Evolutionary conservation across 1,140 invertebrate species (phyloP), one percentile per base, ranked within the genome.

Genomic region (Drosophila pachea): DNA sequence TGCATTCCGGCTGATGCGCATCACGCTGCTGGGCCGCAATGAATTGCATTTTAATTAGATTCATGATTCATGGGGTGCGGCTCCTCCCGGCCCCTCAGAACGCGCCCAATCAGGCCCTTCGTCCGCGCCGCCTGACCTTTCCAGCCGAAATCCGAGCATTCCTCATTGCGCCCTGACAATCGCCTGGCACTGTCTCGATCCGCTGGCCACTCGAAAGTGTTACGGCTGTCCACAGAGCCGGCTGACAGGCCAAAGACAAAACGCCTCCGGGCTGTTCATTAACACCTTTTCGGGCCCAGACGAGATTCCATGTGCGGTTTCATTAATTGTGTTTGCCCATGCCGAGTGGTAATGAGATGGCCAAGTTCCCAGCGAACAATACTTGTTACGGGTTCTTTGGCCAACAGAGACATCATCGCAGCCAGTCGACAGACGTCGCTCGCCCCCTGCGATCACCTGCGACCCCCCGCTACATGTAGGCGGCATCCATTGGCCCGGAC

Each of bases 41-140:
- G 79, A 84, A 76, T 83, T 84, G 79, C 79, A 84, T 84, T 79
- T 84, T 84, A 84, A 84, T 84, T 84, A 84, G 79, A 86, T 86
- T 79, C 79, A 84, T 76, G 76, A 68, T 63, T 81, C 22, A 22
- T 82, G 70, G 65, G 76, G 78, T 79, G 73, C 72, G 78, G 64
- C 73, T 73, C 48, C 70, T 53, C 7, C 38, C 52, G 35, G 31
- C 7, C 16, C 12, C 48, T 45, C 55, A 83, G 79, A 79, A 83
- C 76, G 68, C 73, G 49, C 63, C 60, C 62, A 68, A 40, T 35
- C 32, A 29, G 8, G 9, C 36, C 49, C 56, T 60, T 62, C 53
- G 31, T 12, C 40, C 3, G 49, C 58, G 69, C 50, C n/a, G n/a
- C n/a, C n/a, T 79, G 76, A 84, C 81, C 76, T 79, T 83, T 82